Evolutionary conservation across 2,797 vertebrate species (phyloP).

Genomic region (Microtus californicus): DNA sequence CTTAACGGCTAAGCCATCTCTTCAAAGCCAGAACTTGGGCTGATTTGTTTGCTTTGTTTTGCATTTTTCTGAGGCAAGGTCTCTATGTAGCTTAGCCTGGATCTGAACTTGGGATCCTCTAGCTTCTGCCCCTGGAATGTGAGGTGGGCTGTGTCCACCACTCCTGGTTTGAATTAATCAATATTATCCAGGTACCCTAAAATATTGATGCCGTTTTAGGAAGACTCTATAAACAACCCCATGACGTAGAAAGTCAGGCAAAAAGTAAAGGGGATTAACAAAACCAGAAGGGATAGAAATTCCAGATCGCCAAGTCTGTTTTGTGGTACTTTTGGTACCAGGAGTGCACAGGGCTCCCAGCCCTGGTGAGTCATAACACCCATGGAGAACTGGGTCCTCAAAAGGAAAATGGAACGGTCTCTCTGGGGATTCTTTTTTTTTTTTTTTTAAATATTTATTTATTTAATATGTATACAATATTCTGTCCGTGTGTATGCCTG

Average conservation of each 20-base stretch:
- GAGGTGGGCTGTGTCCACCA: background rate
- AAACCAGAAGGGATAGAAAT: background rate
- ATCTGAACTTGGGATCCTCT: background rate
- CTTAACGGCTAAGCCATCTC: too few species aligned
- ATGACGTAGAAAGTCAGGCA: background rate
- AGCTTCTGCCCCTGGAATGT: background rate
- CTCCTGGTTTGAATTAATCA: background rate
- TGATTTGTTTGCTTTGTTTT: background rate
- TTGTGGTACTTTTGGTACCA: background rate
- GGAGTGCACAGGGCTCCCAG: background rate
- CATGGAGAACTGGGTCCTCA: background rate
- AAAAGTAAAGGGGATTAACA: background rate
- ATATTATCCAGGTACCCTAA: background rate
- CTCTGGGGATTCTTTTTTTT: background rate
- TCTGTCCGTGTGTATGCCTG: too few species aligned
- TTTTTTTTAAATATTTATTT: too few species aligned
- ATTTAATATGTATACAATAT: too few species aligned
- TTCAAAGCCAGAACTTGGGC: background rate
- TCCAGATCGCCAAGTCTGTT: background rate
- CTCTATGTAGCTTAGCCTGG: background rate
- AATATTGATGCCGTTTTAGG: background rate
- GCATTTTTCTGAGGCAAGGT: background rate
- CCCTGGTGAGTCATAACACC: background rate
- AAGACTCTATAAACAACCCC: slow-evolving; percentile 13
- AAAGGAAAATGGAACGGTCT: background rate